Percentiles rank a stretch among this genome's conserved stretches.
Conservation (phyloP, 2,888 invertebrate species). For the Sarcophaga variegata region DNA sequence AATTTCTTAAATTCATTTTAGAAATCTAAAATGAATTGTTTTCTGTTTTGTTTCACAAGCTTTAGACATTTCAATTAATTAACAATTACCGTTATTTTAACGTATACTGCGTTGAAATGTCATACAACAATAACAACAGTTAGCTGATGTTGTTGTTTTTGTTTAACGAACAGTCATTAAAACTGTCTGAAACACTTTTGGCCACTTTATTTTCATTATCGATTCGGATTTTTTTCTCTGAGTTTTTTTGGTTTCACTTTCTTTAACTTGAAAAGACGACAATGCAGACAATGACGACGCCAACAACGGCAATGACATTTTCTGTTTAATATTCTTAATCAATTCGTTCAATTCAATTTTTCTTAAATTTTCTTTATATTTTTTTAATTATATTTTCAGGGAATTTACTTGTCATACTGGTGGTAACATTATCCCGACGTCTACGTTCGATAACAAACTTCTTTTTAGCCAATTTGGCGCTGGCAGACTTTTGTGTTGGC, state of each 20-base stretch:
- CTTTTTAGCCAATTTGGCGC: constrained; percentile 94
- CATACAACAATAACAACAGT: too few relatives aligned
- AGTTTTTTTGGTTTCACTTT: background rate
- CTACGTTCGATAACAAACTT: constrained; percentile 95
- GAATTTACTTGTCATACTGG: constrained; percentile 92
- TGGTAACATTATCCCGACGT: constrained; percentile 90
- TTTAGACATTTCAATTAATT: too few relatives aligned
- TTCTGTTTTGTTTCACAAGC: too few relatives aligned
- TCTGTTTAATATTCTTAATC: constrained; percentile 36
- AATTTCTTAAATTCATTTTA: too few relatives aligned
- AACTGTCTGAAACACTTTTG: background rate
- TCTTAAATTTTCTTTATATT: constrained; percentile 40
- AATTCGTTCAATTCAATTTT: constrained; percentile 44
- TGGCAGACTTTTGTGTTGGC: constrained; percentile 95
- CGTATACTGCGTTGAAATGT: too few relatives aligned
- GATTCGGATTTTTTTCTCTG: background rate
- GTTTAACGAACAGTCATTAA: background rate
- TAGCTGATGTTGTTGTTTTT: too few relatives aligned
- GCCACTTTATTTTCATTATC: constrained; percentile 4
- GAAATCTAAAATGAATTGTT: too few relatives aligned
- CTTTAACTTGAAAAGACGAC: background rate
- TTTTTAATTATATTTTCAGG: constrained; percentile 84
- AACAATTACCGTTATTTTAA: too few relatives aligned
- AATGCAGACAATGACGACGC: background rate
- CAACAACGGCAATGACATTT: background rate